phyloP scores from a whole-genome alignment of 2,113 vertebrate genomes.

The Toxotes jaculatrix region DNA sequence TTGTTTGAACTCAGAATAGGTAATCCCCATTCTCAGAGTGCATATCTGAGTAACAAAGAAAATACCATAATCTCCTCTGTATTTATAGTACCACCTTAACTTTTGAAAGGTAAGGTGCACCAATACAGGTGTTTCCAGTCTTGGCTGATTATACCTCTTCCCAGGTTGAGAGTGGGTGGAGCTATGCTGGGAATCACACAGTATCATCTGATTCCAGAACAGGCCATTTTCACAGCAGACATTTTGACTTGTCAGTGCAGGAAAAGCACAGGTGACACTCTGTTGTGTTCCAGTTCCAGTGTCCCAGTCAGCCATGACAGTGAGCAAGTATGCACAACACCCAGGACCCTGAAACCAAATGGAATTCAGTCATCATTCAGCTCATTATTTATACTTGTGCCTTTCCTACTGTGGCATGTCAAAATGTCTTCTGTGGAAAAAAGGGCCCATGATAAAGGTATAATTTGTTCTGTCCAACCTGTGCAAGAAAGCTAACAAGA shows the following conservation, averaged over 20 bases:
- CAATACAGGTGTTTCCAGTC: slow-evolving; percentile 23
- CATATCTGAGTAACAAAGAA: slow-evolving; percentile 32
- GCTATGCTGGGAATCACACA: background rate
- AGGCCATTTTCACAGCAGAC: background rate
- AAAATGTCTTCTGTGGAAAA: background rate
- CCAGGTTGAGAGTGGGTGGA: background rate
- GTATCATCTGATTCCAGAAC: background rate
- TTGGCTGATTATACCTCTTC: background rate
- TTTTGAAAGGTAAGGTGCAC: slow-evolving; percentile 20
- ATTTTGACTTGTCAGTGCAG: background rate
- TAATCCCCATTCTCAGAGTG: slow-evolving; percentile 12
- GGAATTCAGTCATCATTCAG: background rate
- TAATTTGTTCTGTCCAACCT: background rate
- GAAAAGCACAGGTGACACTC: background rate
- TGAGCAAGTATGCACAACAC: background rate
- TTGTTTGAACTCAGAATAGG: slow-evolving; percentile 47
- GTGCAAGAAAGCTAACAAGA: background rate
- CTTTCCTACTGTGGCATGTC: too few species aligned
- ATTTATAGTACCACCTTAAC: slow-evolving; percentile 28
- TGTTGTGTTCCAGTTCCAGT: too few species aligned
- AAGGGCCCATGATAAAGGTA: background rate
- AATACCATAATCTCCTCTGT: too few species aligned
- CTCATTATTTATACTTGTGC: background rate
- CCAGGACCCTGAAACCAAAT: background rate
- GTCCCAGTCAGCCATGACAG: background rate